Percentiles rank a stretch among this genome's conserved stretches.
Conservation (phyloP, 35 echinoderm and acorn worm species). For the Patiria miniata region DNA sequence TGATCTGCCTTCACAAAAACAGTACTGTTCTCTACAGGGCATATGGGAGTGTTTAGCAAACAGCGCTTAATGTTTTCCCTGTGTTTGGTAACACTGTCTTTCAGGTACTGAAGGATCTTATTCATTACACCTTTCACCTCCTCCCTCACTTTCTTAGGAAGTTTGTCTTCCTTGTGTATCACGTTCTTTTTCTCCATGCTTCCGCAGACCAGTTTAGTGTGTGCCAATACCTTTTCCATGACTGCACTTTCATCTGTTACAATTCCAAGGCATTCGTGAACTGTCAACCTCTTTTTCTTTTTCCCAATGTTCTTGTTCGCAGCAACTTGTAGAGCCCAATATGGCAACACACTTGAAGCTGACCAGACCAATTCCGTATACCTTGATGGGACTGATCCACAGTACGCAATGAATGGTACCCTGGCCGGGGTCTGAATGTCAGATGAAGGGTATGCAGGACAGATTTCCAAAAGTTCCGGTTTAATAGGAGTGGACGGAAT, state of each 20-base stretch:
- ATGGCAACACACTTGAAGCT: conserved; percentile 9
- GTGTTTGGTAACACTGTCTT: not conserved
- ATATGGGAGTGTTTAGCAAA: conserved; percentile 11
- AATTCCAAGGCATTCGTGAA: conserved; percentile 29
- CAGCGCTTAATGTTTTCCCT: not conserved
- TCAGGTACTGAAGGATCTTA: not conserved
- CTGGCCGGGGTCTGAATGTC: not conserved
- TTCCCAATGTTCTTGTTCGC: not conserved
- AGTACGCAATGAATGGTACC: conserved; percentile 1
- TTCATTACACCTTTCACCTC: not conserved
- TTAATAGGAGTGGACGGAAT: conserved; percentile 7
- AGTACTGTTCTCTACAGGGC: not conserved
- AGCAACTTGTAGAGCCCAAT: not conserved
- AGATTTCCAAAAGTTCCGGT: not conserved
- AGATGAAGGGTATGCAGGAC: not conserved
- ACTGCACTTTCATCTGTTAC: not conserved
- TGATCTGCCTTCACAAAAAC: conserved; percentile 24
- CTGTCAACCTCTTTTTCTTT: not conserved
- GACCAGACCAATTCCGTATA: conserved; percentile 33
- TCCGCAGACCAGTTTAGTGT: not conserved
- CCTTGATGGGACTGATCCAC: not conserved
- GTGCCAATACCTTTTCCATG: not conserved
- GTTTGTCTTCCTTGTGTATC: not conserved
- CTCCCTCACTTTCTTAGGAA: not conserved
- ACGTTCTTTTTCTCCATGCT: conserved; percentile 14